These are phyloP conservation scores for Anneissia japonica DNA, from an alignment of 35 echinoderm and acorn worm genomes.

Conservation along the genomic window DNA sequence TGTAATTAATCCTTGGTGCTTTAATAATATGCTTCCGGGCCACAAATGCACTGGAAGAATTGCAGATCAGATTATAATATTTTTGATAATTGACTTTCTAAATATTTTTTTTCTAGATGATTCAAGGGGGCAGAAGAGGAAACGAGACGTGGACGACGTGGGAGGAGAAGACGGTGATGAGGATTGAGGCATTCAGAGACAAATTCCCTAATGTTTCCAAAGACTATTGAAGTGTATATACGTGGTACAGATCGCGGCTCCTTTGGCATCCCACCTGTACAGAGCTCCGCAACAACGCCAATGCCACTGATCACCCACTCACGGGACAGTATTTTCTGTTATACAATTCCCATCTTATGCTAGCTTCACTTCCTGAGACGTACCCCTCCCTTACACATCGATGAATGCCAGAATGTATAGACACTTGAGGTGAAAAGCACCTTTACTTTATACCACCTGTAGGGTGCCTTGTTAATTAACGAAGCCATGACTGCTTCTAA, in stretches of 20 bases:
- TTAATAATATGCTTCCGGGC: no score
- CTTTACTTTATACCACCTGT: no score
- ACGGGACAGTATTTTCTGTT: background rate
- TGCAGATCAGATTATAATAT: background rate
- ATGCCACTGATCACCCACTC: background rate
- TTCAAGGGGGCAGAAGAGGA: constrained; percentile 71
- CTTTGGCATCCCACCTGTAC: background rate
- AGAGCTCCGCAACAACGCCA: background rate
- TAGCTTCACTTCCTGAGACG: no score
- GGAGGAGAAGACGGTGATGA: constrained; percentile 43
- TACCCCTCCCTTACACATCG: no score
- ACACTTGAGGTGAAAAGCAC: no score
- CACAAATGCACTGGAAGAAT: no score
- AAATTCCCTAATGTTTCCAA: constrained; percentile 21
- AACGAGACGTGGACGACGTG: constrained; percentile 56
- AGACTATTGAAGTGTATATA: constrained; percentile 7
- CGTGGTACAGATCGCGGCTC: background rate
- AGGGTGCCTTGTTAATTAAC: no score
- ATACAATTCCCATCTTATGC: no score
- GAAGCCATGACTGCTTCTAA: no score
- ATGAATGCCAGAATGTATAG: no score
- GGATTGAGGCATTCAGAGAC: background rate
- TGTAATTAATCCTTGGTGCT: no score
- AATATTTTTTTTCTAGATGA: constrained; percentile 6
- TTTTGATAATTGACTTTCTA: background rate